Conservation (phyloP, 2,113 vertebrate species). For the Sigmodon hispidus region DNA sequence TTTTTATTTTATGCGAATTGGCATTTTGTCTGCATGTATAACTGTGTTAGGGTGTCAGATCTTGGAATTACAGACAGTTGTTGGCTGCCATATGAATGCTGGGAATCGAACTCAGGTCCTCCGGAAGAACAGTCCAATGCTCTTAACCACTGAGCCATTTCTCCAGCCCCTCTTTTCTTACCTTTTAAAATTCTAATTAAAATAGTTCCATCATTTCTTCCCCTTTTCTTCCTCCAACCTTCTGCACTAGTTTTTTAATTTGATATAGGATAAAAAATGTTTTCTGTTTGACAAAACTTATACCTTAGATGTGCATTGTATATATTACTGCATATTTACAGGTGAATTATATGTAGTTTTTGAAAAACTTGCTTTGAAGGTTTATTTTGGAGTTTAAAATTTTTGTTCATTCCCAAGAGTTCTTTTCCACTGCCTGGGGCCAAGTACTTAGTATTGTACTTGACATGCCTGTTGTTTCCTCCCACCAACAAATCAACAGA, state of each 20-base stretch:
- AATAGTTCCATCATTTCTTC: background rate
- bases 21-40: too few relatives aligned
- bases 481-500: background rate
- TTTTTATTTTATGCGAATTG: too few relatives aligned
- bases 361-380: background rate
- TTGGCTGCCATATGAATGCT: too few relatives aligned
- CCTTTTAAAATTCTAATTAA: slow-evolving; percentile 4
- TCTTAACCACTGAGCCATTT: too few relatives aligned
- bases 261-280: background rate
- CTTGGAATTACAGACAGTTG: too few relatives aligned
- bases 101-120: too few relatives aligned
- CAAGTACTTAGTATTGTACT: background rate
- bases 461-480: background rate
- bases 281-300: slow-evolving; percentile 44
- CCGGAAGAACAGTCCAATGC: too few relatives aligned
- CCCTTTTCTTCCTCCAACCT: background rate
- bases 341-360: slow-evolving; percentile 25
- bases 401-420: background rate
- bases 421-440: background rate
- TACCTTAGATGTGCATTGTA: background rate
- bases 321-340: background rate
- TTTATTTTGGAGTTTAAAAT: slow-evolving; percentile 47
- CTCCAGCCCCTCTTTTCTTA: too few relatives aligned
- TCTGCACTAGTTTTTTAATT: background rate
- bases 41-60: too few relatives aligned